A percentile compares a stretch with the other conserved stretches of the same genome.
These are phyloP conservation scores for Lissocephala sabroskyi DNA, from an alignment of 2,888 invertebrate species.

Conservation along the genomic window DNA sequence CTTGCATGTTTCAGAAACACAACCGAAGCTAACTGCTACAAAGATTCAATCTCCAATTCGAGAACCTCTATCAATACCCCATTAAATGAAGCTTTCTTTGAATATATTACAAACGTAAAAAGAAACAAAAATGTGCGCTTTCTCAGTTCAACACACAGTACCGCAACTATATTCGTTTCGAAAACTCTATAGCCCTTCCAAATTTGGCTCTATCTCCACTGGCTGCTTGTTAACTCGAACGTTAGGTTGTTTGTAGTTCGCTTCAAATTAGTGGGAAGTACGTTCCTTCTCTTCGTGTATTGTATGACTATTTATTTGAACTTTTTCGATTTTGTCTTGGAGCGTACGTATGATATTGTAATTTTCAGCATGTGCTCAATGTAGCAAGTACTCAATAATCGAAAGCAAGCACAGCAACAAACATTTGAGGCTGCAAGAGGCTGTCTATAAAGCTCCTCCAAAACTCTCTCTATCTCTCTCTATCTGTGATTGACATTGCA, in stretches of 20 bases:
- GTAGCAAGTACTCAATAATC: slow-evolving; percentile 33
- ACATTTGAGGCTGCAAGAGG: slow-evolving; percentile 47
- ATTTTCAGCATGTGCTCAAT: slow-evolving; percentile 59
- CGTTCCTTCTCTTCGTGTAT: slow-evolving; percentile 30
- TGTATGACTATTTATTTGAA: slow-evolving; percentile 16
- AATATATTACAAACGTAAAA: slow-evolving; percentile 30
- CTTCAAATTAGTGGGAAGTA: slow-evolving; percentile 34
- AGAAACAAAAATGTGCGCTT: neutral
- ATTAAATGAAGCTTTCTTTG: slow-evolving; percentile 26
- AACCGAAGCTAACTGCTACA: too few relatives aligned
- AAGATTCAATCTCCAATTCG: too few relatives aligned
- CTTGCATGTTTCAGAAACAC: too few relatives aligned
- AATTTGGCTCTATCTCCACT: too few relatives aligned
- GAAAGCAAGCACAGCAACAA: slow-evolving; percentile 23
- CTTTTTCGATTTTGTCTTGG: slow-evolving; percentile 27
- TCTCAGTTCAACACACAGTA: too few relatives aligned
- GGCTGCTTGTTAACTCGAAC: too few relatives aligned
- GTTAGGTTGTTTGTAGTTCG: too few relatives aligned
- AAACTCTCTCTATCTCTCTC: slow-evolving; percentile 6
- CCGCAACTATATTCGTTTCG: too few relatives aligned
- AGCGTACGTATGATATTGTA: slow-evolving; percentile 41
- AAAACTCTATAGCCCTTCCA: too few relatives aligned
- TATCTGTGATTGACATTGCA: slow-evolving; percentile 31
- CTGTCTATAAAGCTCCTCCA: slow-evolving; percentile 37
- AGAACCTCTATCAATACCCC: too few relatives aligned